These are phyloP conservation scores for Stichodactyla mertensii DNA, from an alignment of 64 coral and sea anemone genomes.

Conservation along the genomic window DNA sequence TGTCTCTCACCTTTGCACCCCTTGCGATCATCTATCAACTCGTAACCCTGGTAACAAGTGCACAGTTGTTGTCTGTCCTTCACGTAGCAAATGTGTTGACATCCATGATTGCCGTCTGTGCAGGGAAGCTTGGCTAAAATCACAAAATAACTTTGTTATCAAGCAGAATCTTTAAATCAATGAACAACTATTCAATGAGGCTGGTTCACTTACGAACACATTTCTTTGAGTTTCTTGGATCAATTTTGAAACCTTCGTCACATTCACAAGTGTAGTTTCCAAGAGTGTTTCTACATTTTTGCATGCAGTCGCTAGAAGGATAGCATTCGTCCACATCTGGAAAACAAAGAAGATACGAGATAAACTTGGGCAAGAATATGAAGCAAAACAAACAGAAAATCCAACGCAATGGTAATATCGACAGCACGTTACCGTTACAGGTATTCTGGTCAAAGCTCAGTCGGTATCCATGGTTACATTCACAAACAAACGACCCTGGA, in stretches of 20 bases:
- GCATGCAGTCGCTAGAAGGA: slow-evolving; percentile 19
- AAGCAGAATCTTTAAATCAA: background rate
- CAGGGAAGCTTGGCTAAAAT: slow-evolving; percentile 24
- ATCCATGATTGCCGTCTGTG: slow-evolving; percentile 5
- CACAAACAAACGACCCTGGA: slow-evolving; percentile 47
- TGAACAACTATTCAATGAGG: no score
- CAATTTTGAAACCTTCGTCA: slow-evolving; percentile 19
- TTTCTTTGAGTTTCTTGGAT: background rate
- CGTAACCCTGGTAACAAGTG: slow-evolving; percentile 25
- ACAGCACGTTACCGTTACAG: slow-evolving; percentile 26
- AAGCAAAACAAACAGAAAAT: background rate
- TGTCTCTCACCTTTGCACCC: slow-evolving; percentile 25
- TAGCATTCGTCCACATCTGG: slow-evolving; percentile 7
- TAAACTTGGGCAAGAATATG: background rate
- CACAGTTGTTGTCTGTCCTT: slow-evolving; percentile 19
- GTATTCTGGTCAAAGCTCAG: slow-evolving; percentile 25
- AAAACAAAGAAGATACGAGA: background rate
- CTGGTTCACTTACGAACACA: slow-evolving; percentile 11
- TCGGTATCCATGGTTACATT: slow-evolving; percentile 27
- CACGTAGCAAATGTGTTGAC: slow-evolving; percentile 42
- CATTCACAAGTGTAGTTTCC: slow-evolving; percentile 34
- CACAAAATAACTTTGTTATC: background rate
- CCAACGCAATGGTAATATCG: background rate
- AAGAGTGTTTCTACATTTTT: slow-evolving; percentile 29
- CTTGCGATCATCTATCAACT: slow-evolving; percentile 22